Conservation (phyloP, 2,113 vertebrate genomes). For the Apeltes quadracus region DNA sequence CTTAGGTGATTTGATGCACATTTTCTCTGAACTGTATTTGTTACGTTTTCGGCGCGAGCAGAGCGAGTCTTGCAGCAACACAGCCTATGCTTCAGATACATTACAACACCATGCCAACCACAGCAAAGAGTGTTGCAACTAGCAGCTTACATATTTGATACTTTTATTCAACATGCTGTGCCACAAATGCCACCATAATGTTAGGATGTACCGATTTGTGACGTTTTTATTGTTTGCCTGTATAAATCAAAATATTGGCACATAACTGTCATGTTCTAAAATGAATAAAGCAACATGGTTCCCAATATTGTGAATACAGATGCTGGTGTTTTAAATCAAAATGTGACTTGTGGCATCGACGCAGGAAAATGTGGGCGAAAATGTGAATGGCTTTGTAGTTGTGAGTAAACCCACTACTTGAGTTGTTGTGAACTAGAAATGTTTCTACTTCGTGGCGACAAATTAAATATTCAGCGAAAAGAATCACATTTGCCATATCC, state of each 20-base stretch:
- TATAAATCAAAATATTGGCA: slow-evolving; percentile 14
- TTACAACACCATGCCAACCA: not conserved
- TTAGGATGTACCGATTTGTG: slow-evolving; percentile 25
- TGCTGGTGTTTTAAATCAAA: not conserved
- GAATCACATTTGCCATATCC: slow-evolving; percentile 27
- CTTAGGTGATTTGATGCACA: not conserved
- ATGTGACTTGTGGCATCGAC: not conserved
- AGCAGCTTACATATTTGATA: slow-evolving; percentile 7
- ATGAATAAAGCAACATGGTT: slow-evolving; percentile 36
- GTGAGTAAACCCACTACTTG: too few species aligned
- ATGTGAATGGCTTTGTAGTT: not conserved
- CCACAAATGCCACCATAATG: slow-evolving; percentile 19
- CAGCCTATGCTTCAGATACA: not conserved
- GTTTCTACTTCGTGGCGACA: too few species aligned
- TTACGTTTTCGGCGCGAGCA: not conserved
- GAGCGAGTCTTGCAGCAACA: not conserved
- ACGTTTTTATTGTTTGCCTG: slow-evolving; percentile 27
- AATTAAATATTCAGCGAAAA: not conserved
- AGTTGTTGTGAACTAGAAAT: too few species aligned
- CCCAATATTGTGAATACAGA: not conserved
- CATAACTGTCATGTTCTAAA: slow-evolving; percentile 18
- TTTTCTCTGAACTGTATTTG: slow-evolving; percentile 1
- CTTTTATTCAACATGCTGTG: not conserved
- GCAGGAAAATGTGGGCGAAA: not conserved
- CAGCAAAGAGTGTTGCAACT: not conserved